These are phyloP conservation scores for Archegozetes longisetosus DNA, from an alignment of 1,140 invertebrate genomes.

Conservation along the genomic window DNA sequence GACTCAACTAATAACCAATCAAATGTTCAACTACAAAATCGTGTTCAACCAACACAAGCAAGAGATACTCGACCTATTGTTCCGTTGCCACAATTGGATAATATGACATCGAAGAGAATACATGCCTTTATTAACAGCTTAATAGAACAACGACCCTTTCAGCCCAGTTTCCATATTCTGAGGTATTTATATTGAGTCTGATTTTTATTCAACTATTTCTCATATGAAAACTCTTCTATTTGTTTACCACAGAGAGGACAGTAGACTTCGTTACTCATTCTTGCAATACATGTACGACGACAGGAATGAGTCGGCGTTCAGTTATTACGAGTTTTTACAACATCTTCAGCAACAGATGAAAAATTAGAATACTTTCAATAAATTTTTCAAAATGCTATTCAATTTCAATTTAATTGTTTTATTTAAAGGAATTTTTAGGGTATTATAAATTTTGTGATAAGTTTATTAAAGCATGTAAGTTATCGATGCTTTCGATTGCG, in stretches of 20 bases:
- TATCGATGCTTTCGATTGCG: too few species aligned
- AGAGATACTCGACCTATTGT: neutral
- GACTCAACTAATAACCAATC: constrained; percentile 4
- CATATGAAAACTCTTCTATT: neutral
- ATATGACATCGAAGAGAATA: constrained; percentile 51
- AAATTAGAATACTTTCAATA: constrained; percentile 15
- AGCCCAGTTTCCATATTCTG: constrained; percentile 59
- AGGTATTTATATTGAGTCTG: constrained; percentile 39
- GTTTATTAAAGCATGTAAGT: too few species aligned
- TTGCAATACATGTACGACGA: constrained; percentile 84
- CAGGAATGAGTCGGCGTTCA: constrained; percentile 74
- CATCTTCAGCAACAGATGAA: constrained; percentile 78
- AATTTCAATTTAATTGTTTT: too few species aligned
- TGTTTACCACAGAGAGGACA: constrained; percentile 53
- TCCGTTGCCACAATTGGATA: constrained; percentile 55
- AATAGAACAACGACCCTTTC: constrained; percentile 64
- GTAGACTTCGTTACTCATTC: constrained; percentile 59
- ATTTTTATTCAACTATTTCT: neutral
- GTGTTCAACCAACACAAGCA: neutral
- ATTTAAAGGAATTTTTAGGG: too few species aligned
- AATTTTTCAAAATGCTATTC: too few species aligned
- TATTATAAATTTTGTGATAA: too few species aligned
- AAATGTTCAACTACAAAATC: neutral
- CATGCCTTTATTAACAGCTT: constrained; percentile 64
- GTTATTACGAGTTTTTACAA: constrained; percentile 96